These are phyloP conservation scores for Etheostoma spectabile DNA, from an alignment of 2,113 vertebrate species.

Conservation along the genomic window DNA sequence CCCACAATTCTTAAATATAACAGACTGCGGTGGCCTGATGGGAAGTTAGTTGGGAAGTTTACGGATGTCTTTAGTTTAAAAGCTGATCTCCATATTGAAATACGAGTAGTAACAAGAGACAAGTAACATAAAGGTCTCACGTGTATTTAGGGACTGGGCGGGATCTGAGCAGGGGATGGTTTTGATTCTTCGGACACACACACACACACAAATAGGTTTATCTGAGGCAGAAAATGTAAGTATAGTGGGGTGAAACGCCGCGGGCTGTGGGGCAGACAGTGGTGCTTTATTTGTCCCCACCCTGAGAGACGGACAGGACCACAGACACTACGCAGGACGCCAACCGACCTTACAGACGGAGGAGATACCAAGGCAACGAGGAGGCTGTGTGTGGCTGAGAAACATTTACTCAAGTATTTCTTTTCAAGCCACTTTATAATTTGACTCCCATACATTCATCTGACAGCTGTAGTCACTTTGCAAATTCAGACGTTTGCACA, in stretches of 20 bases:
- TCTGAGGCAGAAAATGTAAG: slow-evolving; percentile 53
- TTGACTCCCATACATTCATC: not conserved
- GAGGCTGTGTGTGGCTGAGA: not conserved
- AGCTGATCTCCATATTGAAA: slow-evolving; percentile 26
- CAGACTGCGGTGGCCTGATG: not conserved
- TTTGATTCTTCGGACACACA: slow-evolving; percentile 29
- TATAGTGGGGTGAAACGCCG: slow-evolving; percentile 59
- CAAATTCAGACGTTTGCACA: too few species aligned
- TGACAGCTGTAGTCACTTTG: not conserved
- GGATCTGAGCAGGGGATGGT: slow-evolving; percentile 13
- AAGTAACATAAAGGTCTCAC: slow-evolving; percentile 27
- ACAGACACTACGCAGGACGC: slow-evolving; percentile 24
- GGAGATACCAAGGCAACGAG: not conserved
- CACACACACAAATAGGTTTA: slow-evolving; percentile 40
- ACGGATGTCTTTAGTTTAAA: slow-evolving; percentile 19
- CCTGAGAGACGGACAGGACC: slow-evolving; percentile 42
- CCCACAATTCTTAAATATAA: not conserved
- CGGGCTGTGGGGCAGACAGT: slow-evolving; percentile 46
- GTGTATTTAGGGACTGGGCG: slow-evolving; percentile 52
- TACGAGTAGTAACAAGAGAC: not conserved
- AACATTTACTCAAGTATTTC: not conserved
- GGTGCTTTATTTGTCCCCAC: slow-evolving; percentile 42
- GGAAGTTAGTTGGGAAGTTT: slow-evolving; percentile 18
- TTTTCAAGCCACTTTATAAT: not conserved
- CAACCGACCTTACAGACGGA: not conserved